Evolutionary conservation across 2,113 vertebrate species (phyloP), one percentile per base, ranked within the genome.

Genomic region (Rhizomys pruinosus): DNA sequence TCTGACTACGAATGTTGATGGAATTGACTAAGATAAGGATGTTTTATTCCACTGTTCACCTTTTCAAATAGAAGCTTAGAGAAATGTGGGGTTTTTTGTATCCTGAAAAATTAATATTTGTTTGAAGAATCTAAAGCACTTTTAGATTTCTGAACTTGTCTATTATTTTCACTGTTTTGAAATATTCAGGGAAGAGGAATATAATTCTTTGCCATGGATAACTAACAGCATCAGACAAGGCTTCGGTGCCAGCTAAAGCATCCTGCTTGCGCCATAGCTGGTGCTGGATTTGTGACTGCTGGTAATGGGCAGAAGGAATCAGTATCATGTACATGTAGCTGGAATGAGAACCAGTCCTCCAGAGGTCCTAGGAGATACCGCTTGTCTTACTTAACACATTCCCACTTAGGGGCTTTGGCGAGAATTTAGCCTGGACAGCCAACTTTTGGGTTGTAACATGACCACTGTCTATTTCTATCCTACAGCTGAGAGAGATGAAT

Each of bases 151-250:
- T 57, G 69, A 44, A 69, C 74, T 80, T 79, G 59, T 22, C 57
- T 34, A 92, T 73, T 68, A 94, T 82, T 77, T 25, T n/a, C 5
- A 71, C 11, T 16, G 12, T 91, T 95, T 79, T 92, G 82, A 90
- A 94, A 86, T 91, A 86, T 87, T 88, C 92, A 78, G 78, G 74
- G 92, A 87, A 72, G 79, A 84, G 66, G 23, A 72, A 74, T 68
- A 76, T 13, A 86, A 68, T 71, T 88, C 57, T 92, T 93, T 52
- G 42, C 66, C 39, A 13, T 57, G 47, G 90, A 93, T 71, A 85
- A 92, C 74, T 34, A 69, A 44, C 11, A 61, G 16, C 59, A 59
- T 42, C 69, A 47, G 88, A 64, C 37, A 29, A 22, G 15, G 74
- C 47, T 34, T 64, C 2, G 8, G 22, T 27, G 88, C 25, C 92